Percentiles rank a stretch among this genome's conserved stretches.
Conservation (phyloP, 2,797 vertebrate genomes). For the Enteromius paludinosus region DNA sequence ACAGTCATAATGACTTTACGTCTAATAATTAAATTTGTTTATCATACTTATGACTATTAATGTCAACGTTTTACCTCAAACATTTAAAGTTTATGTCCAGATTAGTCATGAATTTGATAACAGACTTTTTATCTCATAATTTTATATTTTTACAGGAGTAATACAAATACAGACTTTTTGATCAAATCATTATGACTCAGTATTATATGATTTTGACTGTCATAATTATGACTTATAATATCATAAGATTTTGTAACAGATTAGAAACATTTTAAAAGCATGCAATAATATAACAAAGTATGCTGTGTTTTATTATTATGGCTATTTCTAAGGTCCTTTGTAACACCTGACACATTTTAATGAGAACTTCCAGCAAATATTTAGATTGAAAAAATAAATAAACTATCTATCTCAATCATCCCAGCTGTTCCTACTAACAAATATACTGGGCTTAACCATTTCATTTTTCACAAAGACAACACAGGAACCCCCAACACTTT, state of each 20-base stretch:
- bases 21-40: neutral
- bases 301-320: neutral
- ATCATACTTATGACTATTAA: neutral
- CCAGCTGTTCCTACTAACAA: neutral
- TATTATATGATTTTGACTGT: neutral
- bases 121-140: neutral
- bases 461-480: neutral
- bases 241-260: too few relatives aligned
- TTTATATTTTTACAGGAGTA: neutral
- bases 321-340: neutral
- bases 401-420: neutral
- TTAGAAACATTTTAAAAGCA: too few relatives aligned
- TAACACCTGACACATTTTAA: neutral
- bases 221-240: neutral
- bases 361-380: neutral
- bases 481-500: slow-evolving; percentile 23
- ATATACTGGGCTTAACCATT: neutral
- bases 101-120: neutral
- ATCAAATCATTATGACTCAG: neutral
- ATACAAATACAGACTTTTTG: neutral
- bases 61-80: neutral
- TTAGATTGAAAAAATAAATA: neutral
- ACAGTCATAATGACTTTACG: neutral
- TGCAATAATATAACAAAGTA: neutral
- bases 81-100: neutral